Conservation (phyloP, 2,113 vertebrate genomes). For the Eleginops maclovinus region DNA sequence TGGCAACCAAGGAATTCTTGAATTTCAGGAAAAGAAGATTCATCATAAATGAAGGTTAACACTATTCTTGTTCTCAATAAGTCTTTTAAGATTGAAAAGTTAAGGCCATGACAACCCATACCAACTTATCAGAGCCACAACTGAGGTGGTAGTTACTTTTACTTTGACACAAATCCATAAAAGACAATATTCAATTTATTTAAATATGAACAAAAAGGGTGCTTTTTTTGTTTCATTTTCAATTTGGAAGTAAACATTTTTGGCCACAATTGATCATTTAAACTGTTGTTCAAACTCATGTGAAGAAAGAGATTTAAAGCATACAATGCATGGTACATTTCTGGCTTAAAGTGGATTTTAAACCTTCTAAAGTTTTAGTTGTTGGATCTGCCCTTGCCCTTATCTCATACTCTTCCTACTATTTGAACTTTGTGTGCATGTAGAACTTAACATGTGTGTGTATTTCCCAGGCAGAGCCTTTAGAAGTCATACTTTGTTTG, state of each 20-base stretch:
- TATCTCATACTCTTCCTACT: neutral
- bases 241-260: neutral
- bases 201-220: neutral
- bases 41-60: too few relatives aligned
- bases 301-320: neutral
- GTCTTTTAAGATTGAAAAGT: neutral
- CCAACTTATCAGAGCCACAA: neutral
- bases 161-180: neutral
- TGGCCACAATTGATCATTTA: neutral
- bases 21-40: neutral
- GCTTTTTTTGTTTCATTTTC: neutral
- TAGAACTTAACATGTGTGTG: constrained; percentile 5
- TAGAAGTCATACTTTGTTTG: constrained; percentile 25
- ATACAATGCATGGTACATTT: neutral
- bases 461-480: constrained; percentile 5
- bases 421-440: neutral
- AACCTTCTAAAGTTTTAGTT: neutral
- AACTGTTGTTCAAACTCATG: neutral
- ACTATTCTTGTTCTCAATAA: neutral
- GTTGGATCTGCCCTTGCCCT: too few relatives aligned
- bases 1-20: neutral
- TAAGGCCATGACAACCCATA: neutral
- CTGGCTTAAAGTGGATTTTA: neutral
- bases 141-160: neutral
- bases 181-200: neutral